A percentile compares a stretch with the other conserved stretches of the same genome.
These are phyloP conservation scores for Aythya baeri DNA, from an alignment of 2,113 vertebrate genomes.

Conservation along the genomic window DNA sequence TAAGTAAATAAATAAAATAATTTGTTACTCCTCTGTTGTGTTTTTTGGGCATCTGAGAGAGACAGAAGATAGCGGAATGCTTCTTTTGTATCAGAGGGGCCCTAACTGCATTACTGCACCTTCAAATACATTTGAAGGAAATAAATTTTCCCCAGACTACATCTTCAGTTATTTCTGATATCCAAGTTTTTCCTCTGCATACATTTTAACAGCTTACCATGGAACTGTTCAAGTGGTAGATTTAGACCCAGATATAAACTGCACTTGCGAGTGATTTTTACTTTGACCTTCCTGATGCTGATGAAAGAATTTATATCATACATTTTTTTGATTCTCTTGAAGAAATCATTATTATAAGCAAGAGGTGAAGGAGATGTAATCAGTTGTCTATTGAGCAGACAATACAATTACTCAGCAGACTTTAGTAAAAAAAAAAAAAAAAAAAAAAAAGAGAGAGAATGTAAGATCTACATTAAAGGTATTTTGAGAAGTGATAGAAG, in stretches of 20 bases:
- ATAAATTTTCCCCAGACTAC: neutral
- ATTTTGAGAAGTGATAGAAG: neutral
- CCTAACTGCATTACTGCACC: neutral
- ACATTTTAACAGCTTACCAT: neutral
- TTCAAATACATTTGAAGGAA: neutral
- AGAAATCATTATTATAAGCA: constrained; percentile 5
- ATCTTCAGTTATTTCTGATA: neutral
- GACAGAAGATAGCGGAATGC: neutral
- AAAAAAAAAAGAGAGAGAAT: neutral
- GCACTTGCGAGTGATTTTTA: neutral
- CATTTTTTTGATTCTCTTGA: neutral
- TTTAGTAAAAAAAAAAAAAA: neutral
- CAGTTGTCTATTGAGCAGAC: constrained; percentile 3
- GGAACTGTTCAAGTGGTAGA: neutral
- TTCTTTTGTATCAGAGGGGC: neutral
- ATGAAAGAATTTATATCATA: neutral
- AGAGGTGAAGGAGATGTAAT: constrained; percentile 18
- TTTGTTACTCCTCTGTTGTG: neutral
- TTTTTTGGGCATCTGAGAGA: neutral
- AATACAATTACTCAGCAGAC: neutral
- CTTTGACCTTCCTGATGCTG: neutral
- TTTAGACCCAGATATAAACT: neutral
- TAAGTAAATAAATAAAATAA: neutral
- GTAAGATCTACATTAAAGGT: neutral
- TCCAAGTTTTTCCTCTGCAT: neutral